Evolutionary conservation across 2,888 invertebrate species (phyloP), one percentile per base, ranked within the genome.

Genomic region (Oxystoma pomonae): DNA sequence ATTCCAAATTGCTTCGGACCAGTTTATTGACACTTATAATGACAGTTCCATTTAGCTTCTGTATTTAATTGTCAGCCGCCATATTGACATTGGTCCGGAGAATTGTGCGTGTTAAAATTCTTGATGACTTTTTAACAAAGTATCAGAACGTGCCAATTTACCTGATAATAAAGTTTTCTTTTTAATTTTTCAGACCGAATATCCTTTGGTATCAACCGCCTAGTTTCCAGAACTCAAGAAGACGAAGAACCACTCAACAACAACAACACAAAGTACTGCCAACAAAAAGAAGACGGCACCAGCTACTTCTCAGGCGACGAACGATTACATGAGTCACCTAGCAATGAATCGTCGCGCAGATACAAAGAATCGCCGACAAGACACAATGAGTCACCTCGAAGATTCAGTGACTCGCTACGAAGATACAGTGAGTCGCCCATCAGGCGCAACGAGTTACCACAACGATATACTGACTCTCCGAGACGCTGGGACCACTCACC

Each of bases 131-230:
- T n/a, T n/a, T n/a, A n/a, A n/a, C n/a, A n/a, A n/a, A n/a, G n/a
- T n/a, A n/a, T n/a, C n/a, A n/a, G n/a, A n/a, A n/a, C n/a, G n/a
- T n/a, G n/a, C n/a, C n/a, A n/a, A n/a, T n/a, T n/a, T n/a, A n/a
- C n/a, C n/a, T n/a, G n/a, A n/a, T n/a, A n/a, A n/a, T n/a, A n/a
- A n/a, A n/a, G n/a, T n/a, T n/a, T n/a, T n/a, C n/a, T n/a, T n/a
- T n/a, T 72, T 69, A 69, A 78, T 66, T 68, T 85, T 85, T 1
- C 87, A 92, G 93, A 91, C 75, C 88, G 90, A 77, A 87, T 93
- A 74, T 92, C 92, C 74, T 94, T 93, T 74, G 92, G 93, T 65
- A 89, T 94, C 74, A 91, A 87, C 78, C 88, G 93, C 65, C 81
- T 94, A 71, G 90, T 94, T 35, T 85, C 85, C 17, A 84, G 86